phyloP scores from a whole-genome alignment of 1,140 invertebrate genomes.

The Lepidostoma basale region DNA sequence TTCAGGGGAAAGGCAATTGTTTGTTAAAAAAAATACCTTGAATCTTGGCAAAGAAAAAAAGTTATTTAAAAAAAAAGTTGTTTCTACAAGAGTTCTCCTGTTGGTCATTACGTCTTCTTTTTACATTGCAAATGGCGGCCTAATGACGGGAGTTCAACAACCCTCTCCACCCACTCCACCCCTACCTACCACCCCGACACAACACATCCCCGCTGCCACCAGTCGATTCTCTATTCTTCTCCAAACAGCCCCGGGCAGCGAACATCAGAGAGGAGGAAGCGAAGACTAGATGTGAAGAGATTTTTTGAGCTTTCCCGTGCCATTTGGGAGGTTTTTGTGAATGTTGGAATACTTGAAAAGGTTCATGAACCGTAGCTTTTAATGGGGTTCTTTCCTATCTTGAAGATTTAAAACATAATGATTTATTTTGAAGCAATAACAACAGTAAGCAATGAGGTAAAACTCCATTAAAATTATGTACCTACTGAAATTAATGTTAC shows the following conservation, averaged over 20 bases:
- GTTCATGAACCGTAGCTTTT: not conserved
- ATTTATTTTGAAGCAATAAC: no score
- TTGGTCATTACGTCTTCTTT: not conserved
- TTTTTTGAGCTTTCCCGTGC: no score
- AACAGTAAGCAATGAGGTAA: no score
- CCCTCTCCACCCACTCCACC: not conserved
- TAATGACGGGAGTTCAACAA: slow-evolving; percentile 7
- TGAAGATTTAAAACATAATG: no score
- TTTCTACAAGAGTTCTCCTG: not conserved
- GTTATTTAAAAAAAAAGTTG: no score
- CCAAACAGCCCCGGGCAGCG: not conserved
- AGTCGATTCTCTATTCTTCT: no score
- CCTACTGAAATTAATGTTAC: no score
- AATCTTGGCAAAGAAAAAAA: no score
- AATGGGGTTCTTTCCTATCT: no score
- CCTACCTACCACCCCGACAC: not conserved
- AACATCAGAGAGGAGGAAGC: not conserved
- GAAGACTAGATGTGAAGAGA: not conserved
- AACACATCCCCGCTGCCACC: not conserved
- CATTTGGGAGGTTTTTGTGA: not conserved
- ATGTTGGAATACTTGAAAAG: not conserved
- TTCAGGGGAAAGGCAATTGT: no score
- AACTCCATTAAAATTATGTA: no score
- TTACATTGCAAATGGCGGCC: not conserved
- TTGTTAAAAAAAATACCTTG: no score